phyloP scores from a whole-genome alignment of 2,888 invertebrate genomes.

The Catocala nupta region DNA sequence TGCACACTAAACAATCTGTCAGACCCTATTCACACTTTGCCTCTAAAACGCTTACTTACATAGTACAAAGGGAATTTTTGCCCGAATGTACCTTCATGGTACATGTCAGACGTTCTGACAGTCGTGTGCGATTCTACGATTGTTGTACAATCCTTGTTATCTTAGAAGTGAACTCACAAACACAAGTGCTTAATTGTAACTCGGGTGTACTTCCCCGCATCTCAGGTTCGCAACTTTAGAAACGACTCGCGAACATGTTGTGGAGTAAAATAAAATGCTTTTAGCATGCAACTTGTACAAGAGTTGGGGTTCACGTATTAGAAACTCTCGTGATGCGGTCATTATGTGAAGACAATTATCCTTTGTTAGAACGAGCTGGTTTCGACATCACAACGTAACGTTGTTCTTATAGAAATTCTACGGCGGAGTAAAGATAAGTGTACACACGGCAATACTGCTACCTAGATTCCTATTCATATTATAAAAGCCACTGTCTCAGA shows the following conservation, averaged over 20 bases:
- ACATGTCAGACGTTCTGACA: slow-evolving; percentile 52
- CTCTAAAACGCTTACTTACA: slow-evolving; percentile 58
- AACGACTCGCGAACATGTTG: slow-evolving; percentile 33
- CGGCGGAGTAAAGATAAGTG: neutral
- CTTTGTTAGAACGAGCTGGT: no score
- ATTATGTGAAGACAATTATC: neutral
- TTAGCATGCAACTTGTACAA: slow-evolving; percentile 18
- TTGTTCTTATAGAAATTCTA: no score
- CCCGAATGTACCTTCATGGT: slow-evolving; percentile 52
- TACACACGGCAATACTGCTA: no score
- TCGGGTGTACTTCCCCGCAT: slow-evolving; percentile 23
- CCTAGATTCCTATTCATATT: no score
- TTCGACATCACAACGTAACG: no score
- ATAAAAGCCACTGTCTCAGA: no score
- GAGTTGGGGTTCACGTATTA: neutral
- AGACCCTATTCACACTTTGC: slow-evolving; percentile 68
- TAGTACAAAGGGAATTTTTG: slow-evolving; percentile 62
- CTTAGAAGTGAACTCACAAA: slow-evolving; percentile 45
- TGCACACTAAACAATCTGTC: slow-evolving; percentile 64
- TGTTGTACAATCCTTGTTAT: slow-evolving; percentile 59
- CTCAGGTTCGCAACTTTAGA: neutral
- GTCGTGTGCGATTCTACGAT: slow-evolving; percentile 54
- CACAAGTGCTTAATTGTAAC: slow-evolving; percentile 51
- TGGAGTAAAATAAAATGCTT: slow-evolving; percentile 42
- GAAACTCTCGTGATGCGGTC: neutral